These are phyloP conservation scores for Eupleurogrammus muticus DNA, from an alignment of 2,797 vertebrate species.

Conservation along the genomic window DNA sequence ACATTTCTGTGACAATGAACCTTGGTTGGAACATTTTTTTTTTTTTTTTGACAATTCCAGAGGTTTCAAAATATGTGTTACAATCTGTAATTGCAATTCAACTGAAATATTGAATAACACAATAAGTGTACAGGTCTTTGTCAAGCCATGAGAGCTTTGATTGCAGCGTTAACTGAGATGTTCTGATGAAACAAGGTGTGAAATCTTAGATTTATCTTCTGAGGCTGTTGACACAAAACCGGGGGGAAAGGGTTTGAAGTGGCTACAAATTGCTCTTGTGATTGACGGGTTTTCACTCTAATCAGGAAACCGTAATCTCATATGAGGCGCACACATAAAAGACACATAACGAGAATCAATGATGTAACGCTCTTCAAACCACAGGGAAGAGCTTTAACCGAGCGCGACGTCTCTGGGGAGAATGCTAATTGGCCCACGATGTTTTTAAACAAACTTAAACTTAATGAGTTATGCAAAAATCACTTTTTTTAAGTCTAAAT, in stretches of 20 bases:
- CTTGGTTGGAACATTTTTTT: background rate
- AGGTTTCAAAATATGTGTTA: conserved; percentile 12
- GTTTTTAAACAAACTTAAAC: background rate
- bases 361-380: background rate
- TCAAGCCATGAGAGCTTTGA: conserved; percentile 4
- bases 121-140: background rate
- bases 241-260: background rate
- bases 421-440: background rate
- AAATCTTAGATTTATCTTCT: conserved; percentile 18
- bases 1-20: conserved; percentile 19
- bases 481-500: background rate
- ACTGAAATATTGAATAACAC: conserved; percentile 21
- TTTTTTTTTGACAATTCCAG: background rate
- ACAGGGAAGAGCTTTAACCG: background rate
- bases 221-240: conserved; percentile 15
- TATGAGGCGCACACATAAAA: background rate
- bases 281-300: conserved; percentile 9
- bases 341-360: background rate
- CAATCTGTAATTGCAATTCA: conserved; percentile 2
- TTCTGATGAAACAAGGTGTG: conserved; percentile 7
- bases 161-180: background rate
- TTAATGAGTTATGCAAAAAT: background rate
- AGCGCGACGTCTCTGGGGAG: no score
- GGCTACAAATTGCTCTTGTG: background rate
- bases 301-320: background rate